A percentile compares a stretch with the other conserved stretches of the same genome.
phyloP scores from a whole-genome alignment of 2,888 invertebrate species.

The Agrilus cyanescens region DNA sequence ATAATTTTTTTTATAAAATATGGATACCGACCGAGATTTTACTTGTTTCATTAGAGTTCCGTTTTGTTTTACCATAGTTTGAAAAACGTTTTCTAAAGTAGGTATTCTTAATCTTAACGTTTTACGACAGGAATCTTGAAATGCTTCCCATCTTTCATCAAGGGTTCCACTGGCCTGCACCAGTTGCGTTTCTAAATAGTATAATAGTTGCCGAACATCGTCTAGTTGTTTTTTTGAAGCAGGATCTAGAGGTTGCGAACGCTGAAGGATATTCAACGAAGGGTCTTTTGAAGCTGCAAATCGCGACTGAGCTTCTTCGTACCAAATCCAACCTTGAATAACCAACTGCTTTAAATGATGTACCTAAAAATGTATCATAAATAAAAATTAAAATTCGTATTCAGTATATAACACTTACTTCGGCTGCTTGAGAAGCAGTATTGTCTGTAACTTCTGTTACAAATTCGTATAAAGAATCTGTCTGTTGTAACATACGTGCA shows the following conservation, averaged over 20 bases:
- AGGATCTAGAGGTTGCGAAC: conserved; percentile 46
- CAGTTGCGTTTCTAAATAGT: conserved; percentile 65
- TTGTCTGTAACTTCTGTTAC: conserved; percentile 50
- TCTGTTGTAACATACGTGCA: conserved; percentile 37
- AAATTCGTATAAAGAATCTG: conserved; percentile 46
- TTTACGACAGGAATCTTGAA: conserved; percentile 41
- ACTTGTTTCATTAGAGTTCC: conserved; percentile 50
- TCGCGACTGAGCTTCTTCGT: conserved; percentile 44
- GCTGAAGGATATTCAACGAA: conserved; percentile 24
- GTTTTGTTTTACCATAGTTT: conserved; percentile 62
- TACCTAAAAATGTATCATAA: conserved; percentile 19
- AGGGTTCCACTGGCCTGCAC: conserved; percentile 58
- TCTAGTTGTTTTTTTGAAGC: conserved; percentile 54
- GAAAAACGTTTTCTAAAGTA: conserved; percentile 65
- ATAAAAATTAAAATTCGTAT: neutral
- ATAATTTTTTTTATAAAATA: conserved; percentile 22
- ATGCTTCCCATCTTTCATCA: conserved; percentile 66
- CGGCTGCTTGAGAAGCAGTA: conserved; percentile 45
- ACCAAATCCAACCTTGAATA: conserved; percentile 44
- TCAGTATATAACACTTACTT: conserved; percentile 34
- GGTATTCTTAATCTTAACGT: conserved; percentile 50
- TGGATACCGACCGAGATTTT: conserved; percentile 4
- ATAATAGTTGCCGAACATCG: conserved; percentile 55
- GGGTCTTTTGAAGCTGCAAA: conserved; percentile 32
- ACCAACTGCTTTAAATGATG: conserved; percentile 40